Conservation (phyloP, 2,797 vertebrate species). For the Xiphophorus birchmanni region DNA sequence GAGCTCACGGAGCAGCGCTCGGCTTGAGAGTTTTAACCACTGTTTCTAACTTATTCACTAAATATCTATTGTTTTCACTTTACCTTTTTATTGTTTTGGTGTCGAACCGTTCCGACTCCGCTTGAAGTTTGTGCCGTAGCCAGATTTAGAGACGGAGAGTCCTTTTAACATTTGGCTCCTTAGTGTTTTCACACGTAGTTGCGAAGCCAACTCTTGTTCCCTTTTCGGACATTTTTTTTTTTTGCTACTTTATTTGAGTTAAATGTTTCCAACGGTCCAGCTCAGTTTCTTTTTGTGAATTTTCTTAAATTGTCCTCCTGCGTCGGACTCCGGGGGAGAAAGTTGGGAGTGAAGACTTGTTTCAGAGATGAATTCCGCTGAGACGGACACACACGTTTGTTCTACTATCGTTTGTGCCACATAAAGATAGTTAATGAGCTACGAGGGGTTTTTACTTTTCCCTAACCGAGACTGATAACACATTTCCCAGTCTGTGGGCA, state of each 20-base stretch:
- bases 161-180: constrained; percentile 21
- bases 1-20: constrained; percentile 37
- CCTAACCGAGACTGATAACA: constrained; percentile 44
- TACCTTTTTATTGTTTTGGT: background rate
- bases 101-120: constrained; percentile 1
- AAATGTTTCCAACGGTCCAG: background rate
- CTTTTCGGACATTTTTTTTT: constrained; percentile 45
- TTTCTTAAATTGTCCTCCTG: constrained; percentile 69
- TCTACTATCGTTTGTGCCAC: background rate
- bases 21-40: constrained; percentile 37
- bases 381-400: constrained; percentile 33
- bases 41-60: constrained; percentile 18
- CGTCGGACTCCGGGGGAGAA: constrained; percentile 46
- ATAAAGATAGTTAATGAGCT: constrained; percentile 40
- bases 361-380: constrained; percentile 49
- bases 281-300: constrained; percentile 35
- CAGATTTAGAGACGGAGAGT: background rate
- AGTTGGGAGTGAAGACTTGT: constrained; percentile 67
- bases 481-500: constrained; percentile 55
- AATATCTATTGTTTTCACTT: background rate
- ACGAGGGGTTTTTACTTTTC: constrained; percentile 12
- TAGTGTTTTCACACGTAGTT: constrained; percentile 19
- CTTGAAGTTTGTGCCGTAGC: background rate
- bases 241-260: background rate
- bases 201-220: constrained; percentile 33